Evolutionary conservation across 2,113 vertebrate species (phyloP).

Genomic region (Orycteropus afer): DNA sequence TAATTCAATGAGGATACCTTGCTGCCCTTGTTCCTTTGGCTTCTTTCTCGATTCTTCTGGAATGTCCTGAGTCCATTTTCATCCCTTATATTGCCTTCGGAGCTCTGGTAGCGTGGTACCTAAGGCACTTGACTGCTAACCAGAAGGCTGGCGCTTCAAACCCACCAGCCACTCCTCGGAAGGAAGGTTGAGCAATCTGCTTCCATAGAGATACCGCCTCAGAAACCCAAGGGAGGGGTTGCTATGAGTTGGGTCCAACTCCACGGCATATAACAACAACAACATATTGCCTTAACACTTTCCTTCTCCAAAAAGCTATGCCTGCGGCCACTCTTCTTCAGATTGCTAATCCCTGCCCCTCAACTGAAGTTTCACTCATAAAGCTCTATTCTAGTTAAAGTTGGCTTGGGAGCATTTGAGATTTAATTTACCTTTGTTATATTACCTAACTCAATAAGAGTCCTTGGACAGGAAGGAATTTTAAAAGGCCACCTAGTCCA

Average conservation of each 20-base stretch:
- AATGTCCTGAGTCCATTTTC: conserved; percentile 13
- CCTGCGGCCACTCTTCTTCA: background rate
- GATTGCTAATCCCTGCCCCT: background rate
- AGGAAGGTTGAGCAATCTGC: no score
- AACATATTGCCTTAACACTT: background rate
- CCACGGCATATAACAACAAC: no score
- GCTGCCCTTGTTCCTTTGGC: background rate
- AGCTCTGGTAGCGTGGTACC: no score
- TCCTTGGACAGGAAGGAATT: conserved; percentile 13
- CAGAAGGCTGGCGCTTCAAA: no score
- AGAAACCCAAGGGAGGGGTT: no score
- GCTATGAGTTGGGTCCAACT: no score
- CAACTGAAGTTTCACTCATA: conserved; percentile 5
- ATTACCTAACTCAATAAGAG: conserved; percentile 52
- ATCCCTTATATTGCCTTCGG: background rate
- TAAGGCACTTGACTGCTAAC: no score
- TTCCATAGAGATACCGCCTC: no score
- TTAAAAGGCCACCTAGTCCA: conserved; percentile 30
- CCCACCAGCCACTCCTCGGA: no score
- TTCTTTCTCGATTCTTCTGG: conserved; percentile 42
- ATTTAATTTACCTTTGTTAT: conserved; percentile 64
- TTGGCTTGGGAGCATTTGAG: conserved; percentile 20
- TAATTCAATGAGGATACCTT: background rate
- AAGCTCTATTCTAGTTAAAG: conserved; percentile 27
- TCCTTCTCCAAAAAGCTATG: background rate